Base-by-base conservation (phyloP, 2,888 invertebrate species). In the Rhagophthalmus giganteus region DNA sequence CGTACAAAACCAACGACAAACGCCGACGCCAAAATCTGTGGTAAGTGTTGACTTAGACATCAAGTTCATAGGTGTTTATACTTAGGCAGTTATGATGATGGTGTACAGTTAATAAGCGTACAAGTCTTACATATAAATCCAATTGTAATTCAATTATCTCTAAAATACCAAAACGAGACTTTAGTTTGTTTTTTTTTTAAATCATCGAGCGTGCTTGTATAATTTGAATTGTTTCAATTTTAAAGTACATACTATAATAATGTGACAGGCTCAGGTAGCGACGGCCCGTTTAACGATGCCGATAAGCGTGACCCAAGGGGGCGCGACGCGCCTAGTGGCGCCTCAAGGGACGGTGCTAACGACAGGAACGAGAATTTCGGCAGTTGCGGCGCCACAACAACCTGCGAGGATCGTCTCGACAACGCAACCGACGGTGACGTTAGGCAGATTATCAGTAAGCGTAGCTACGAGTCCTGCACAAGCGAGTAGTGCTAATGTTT, bases 291-390 rank as follows among this genome's bases (percentile, higher is more conserved):
- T 74, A 35, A 63, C 73, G 16, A 65, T 72, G 34, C 72, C 73
- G 2, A 69, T 71, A 9, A 68, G 62, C 40, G 69, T 70, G 2
- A 60, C 63, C 5, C 68, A 66, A 49, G 60, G 64, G 8, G 54
- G 68, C n/a, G 40, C 62, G 0, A 54, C 63, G 2, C 62, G 72
- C 2, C 56, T 72, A 4, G 64, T 73, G 9, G 60, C 67, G 2
- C 70, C 73, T 0, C 73, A 71, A 59, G 69, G 68, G 3, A 65
- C 72, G 7, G 66, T 74, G 2, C 61, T 73, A 12, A 68, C 72
- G 10, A 65, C 73, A 1, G 67, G 70, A 15, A 61, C 72, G 0
- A 60, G 73, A 48, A 66, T 74, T 44, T 68, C 73, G 5, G 56
- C 71, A 1, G 61, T 71, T 3, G 49, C 70, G 2, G 56, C 70